Percentiles rank a stretch among this genome's conserved stretches.
These are phyloP conservation scores for Halesus radiatus DNA, from an alignment of 1,140 invertebrate genomes.

Conservation along the genomic window DNA sequence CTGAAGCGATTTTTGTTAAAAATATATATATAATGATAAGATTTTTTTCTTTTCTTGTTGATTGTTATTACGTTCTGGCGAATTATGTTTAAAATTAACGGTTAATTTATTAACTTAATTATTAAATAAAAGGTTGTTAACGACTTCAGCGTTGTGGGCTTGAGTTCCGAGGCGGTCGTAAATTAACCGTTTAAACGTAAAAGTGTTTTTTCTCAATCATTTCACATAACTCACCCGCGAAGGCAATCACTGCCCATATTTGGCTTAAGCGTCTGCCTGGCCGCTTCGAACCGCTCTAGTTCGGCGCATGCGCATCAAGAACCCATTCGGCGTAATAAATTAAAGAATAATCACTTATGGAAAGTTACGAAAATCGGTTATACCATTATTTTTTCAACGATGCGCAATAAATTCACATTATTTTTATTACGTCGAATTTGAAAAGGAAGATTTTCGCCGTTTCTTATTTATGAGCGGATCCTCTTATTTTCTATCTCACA, in stretches of 20 bases:
- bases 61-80: too few species aligned
- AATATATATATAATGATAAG: too few species aligned
- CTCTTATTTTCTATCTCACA: too few species aligned
- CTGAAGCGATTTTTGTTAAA: too few species aligned
- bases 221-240: constrained; percentile 47
- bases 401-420: background rate
- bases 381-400: too few species aligned
- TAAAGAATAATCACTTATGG: constrained; percentile 1
- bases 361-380: background rate
- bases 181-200: constrained; percentile 43
- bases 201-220: constrained; percentile 50
- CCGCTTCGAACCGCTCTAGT: background rate
- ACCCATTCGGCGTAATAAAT: constrained; percentile 3
- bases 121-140: too few species aligned
- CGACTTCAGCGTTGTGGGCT: background rate
- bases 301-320: constrained; percentile 4
- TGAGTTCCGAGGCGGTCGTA: background rate
- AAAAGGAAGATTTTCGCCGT: background rate
- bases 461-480: too few species aligned
- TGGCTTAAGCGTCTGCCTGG: background rate
- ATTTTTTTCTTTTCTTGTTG: too few species aligned
- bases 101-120: too few species aligned
- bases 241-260: constrained; percentile 4
- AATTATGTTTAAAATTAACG: too few species aligned
- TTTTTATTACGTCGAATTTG: background rate